Base-by-base conservation (phyloP, 2,888 invertebrate genomes). In the Lapara coniferarum region DNA sequence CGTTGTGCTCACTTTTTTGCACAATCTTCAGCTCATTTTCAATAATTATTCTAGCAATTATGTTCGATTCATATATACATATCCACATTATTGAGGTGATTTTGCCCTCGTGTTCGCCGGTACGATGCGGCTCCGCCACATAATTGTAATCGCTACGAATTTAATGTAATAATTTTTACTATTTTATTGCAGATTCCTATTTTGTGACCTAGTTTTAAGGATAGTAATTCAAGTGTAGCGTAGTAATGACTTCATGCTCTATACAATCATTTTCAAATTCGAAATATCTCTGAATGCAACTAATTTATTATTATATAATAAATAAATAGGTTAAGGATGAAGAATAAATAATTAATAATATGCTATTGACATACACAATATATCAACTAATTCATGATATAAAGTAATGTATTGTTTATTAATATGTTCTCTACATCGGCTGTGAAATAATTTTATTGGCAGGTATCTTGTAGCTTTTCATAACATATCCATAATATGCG, bases 141-240 rank as follows among this genome's bases (percentile, higher is more conserved):
- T 49, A 58, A 58, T 10, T 49, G n/a, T 58, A 53, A 53, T 68
- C 53, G 19, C 44, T 68, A 59, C 69, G 69, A 69, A 69, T 69
- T 69, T 69, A 66, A 69, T 58, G 49, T 56, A 51, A 57, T 57
- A 8, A 58, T 66, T 59, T 68, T 44, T 66, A 69, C 57, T 71
- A 71, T 83, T 85, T 87, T 89, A 92, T 93, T 93, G 93, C 93
- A 93, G 93, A 93, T 93, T 93, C 93, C 92, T 93, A 88, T 90
- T 90, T 91, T 91, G 81, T 91, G 89, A 86, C 79, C 76, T 92
- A 91, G 88, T 78, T 88, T 72, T 91, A 92, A 91, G 91, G 81
- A 85, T 89, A 63, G 49, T 88, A 89, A 82, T 83, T 84, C 84
- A 83, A 81, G 81, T 78, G 53, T 69, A 59, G 66, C n/a, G 37